phyloP scores from a whole-genome alignment of 2,113 vertebrate species.

The Antidorcas marsupialis region DNA sequence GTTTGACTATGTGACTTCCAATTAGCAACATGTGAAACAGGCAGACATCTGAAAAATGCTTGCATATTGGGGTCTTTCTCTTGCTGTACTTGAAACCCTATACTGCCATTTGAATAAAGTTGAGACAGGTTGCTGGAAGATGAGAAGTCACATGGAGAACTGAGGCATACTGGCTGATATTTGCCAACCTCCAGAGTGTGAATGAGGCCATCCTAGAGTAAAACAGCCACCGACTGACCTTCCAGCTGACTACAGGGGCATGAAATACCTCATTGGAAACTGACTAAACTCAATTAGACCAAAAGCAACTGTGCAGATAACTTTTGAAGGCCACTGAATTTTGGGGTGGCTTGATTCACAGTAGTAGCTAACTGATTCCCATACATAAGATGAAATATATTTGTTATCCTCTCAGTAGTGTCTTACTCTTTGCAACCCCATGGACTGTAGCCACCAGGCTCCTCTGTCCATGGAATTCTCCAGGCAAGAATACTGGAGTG shows the following conservation, averaged over 20 bases:
- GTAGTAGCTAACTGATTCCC: neutral
- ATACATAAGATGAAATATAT: neutral
- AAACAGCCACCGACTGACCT: neutral
- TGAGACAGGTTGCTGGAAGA: neutral
- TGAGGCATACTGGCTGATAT: neutral
- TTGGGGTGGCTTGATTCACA: neutral
- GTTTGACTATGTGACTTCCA: neutral
- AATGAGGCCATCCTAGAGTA: neutral
- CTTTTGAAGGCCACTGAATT: neutral
- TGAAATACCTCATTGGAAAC: neutral
- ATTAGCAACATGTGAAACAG: neutral
- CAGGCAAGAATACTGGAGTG: neutral
- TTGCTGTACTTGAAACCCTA: neutral
- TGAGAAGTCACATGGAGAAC: neutral
- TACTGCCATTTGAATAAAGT: neutral
- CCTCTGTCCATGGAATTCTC: neutral
- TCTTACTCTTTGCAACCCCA: neutral
- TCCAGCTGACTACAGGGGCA: neutral
- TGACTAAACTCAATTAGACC: neutral
- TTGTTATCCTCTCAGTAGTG: neutral
- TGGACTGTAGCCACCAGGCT: neutral
- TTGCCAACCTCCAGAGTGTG: neutral
- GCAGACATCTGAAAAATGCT: neutral
- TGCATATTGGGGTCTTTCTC: neutral
- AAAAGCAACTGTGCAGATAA: neutral